Conservation (phyloP, 1,140 invertebrate species). For the Drosophila erecta region DNA sequence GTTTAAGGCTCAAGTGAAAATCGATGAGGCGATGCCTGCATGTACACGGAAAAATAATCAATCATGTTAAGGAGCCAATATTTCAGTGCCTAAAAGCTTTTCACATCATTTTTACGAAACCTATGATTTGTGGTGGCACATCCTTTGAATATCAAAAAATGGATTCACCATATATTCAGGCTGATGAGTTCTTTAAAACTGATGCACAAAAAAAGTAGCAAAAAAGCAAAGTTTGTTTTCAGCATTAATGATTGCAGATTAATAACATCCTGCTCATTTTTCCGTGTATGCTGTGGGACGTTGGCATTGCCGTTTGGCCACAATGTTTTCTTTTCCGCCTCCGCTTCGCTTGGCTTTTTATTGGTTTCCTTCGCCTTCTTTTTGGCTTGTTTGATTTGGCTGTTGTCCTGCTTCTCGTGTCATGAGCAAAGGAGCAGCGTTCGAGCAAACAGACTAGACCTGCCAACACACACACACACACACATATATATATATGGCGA, state of each 20-base stretch:
- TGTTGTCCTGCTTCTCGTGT: constrained; percentile 66
- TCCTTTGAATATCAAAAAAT: background rate
- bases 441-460: constrained; percentile 80
- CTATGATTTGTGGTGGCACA: background rate
- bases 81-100: background rate
- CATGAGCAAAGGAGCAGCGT: constrained; percentile 80
- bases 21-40: constrained; percentile 58
- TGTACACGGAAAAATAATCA: constrained; percentile 31
- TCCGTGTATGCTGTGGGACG: constrained; percentile 8
- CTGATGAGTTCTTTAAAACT: too few species aligned
- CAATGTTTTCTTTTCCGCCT: constrained; percentile 79
- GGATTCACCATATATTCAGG: background rate
- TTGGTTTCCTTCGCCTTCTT: constrained; percentile 62
- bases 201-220: too few species aligned
- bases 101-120: background rate
- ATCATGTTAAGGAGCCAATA: constrained; percentile 2
- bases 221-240: too few species aligned
- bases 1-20: constrained; percentile 73
- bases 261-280: background rate
- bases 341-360: constrained; percentile 71
- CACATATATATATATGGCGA: background rate
- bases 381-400: constrained; percentile 46
- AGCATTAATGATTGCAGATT: too few species aligned
- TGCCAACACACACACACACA: constrained; percentile 46
- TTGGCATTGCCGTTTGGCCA: constrained; percentile 71